Percentiles rank a stretch among this genome's conserved stretches.
phyloP scores from a whole-genome alignment of 2,797 vertebrate species.

The Propithecus perrieri region DNA sequence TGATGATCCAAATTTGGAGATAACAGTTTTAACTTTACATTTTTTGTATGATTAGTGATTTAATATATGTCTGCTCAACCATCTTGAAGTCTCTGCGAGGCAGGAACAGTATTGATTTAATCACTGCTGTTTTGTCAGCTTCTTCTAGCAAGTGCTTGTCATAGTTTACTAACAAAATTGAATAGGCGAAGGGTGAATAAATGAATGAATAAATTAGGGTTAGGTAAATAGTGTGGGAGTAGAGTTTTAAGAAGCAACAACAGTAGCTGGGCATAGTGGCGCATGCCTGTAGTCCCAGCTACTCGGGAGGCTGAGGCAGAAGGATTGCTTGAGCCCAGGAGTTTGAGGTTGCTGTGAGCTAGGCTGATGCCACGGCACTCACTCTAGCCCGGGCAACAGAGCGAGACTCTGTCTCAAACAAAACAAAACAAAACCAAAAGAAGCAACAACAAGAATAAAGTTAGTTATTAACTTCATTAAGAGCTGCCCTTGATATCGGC shows the following conservation, averaged over 20 bases:
- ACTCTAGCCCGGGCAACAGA: too few relatives aligned
- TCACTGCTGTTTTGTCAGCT: neutral
- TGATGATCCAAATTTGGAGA: neutral
- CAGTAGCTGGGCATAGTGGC: too few relatives aligned
- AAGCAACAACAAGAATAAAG: neutral
- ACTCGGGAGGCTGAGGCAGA: too few relatives aligned
- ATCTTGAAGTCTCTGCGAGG: neutral
- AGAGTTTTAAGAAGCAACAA: neutral
- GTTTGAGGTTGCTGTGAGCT: too few relatives aligned
- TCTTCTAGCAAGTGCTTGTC: neutral
- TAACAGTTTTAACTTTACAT: neutral
- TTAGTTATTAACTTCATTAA: neutral
- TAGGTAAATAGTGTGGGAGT: neutral
- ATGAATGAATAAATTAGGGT: neutral
- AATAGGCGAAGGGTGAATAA: neutral
- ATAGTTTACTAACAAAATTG: neutral
- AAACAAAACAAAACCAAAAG: neutral
- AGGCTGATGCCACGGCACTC: too few relatives aligned
- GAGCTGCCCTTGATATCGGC: neutral
- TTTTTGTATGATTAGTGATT: neutral
- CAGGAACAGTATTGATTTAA: neutral
- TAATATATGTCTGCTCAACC: neutral
- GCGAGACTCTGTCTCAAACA: too few relatives aligned
- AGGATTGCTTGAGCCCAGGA: too few relatives aligned
- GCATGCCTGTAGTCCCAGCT: too few relatives aligned